Evolutionary conservation across 2,888 invertebrate genomes (phyloP).

Genomic region (Mythimna lalbum): DNA sequence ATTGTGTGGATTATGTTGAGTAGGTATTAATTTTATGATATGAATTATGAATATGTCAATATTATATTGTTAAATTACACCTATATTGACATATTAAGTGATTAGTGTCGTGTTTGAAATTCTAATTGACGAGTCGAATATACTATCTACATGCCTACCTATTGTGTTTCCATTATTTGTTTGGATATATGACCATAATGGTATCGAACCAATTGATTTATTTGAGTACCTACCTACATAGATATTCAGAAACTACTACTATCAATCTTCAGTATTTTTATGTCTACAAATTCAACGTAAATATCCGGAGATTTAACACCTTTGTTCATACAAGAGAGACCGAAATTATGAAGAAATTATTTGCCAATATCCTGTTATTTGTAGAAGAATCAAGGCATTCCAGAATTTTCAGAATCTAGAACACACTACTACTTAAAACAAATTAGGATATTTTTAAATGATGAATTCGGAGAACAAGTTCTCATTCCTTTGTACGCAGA

Average conservation of each 20-base stretch:
- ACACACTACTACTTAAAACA: slow-evolving; percentile 25
- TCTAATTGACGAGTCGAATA: slow-evolving; percentile 15
- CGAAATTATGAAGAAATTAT: neutral
- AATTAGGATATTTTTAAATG: slow-evolving; percentile 48
- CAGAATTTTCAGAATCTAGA: slow-evolving; percentile 17
- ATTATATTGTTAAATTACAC: slow-evolving; percentile 4
- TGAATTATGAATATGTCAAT: slow-evolving; percentile 32
- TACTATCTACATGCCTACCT: neutral
- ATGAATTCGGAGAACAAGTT: slow-evolving; percentile 33
- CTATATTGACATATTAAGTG: slow-evolving; percentile 31
- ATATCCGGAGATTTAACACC: neutral
- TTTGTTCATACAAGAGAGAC: slow-evolving; percentile 4
- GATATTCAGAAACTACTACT: neutral
- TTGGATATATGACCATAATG: neutral
- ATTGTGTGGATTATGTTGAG: slow-evolving; percentile 38
- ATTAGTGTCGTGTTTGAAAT: slow-evolving; percentile 29
- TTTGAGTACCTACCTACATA: neutral
- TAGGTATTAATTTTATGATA: slow-evolving; percentile 31
- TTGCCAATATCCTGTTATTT: neutral
- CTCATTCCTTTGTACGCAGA: slow-evolving; percentile 45
- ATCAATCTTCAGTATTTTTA: neutral
- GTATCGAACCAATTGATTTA: neutral
- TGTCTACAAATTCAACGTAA: neutral
- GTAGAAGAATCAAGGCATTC: neutral
- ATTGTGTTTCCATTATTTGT: neutral